Evolutionary conservation across 2,888 invertebrate genomes (phyloP).

Genomic region (Hirtodrosophila histrioides): DNA sequence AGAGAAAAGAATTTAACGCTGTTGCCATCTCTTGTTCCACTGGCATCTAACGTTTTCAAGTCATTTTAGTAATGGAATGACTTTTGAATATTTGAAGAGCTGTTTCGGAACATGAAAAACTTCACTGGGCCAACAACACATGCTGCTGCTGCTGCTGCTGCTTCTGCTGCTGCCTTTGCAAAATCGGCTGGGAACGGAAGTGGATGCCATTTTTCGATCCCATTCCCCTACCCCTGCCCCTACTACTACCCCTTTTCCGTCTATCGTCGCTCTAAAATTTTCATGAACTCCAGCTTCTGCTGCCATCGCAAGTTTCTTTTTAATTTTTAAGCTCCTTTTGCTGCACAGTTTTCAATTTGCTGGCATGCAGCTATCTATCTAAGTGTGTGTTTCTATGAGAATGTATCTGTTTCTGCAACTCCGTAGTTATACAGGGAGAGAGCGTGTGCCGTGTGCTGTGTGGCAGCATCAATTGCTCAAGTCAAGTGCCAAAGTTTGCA

Average conservation of each 20-base stretch:
- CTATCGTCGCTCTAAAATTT: slow-evolving; percentile 64
- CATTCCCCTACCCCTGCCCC: too few species aligned
- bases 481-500: slow-evolving; percentile 47
- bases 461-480: slow-evolving; percentile 47
- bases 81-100: slow-evolving; percentile 77
- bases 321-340: slow-evolving; percentile 43
- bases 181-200: slow-evolving; percentile 10
- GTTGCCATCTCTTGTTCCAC: slow-evolving; percentile 16
- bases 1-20: slow-evolving; percentile 39
- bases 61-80: slow-evolving; percentile 75
- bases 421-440: not conserved
- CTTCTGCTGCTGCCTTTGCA: slow-evolving; percentile 7
- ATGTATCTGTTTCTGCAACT: slow-evolving; percentile 33
- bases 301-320: slow-evolving; percentile 46
- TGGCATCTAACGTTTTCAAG: slow-evolving; percentile 58
- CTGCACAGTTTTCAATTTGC: slow-evolving; percentile 45
- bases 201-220: too few species aligned
- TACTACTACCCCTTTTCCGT: not conserved
- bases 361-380: slow-evolving; percentile 45
- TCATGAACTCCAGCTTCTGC: slow-evolving; percentile 51
- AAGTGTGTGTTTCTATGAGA: slow-evolving; percentile 7
- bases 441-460: not conserved
- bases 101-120: slow-evolving; percentile 45
- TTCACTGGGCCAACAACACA: slow-evolving; percentile 35
- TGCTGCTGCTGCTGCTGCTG: slow-evolving; percentile 27